Evolutionary conservation across 2,888 invertebrate genomes (phyloP), one percentile per base, ranked within the genome.

Genomic region (Augochlorella aurata): DNA sequence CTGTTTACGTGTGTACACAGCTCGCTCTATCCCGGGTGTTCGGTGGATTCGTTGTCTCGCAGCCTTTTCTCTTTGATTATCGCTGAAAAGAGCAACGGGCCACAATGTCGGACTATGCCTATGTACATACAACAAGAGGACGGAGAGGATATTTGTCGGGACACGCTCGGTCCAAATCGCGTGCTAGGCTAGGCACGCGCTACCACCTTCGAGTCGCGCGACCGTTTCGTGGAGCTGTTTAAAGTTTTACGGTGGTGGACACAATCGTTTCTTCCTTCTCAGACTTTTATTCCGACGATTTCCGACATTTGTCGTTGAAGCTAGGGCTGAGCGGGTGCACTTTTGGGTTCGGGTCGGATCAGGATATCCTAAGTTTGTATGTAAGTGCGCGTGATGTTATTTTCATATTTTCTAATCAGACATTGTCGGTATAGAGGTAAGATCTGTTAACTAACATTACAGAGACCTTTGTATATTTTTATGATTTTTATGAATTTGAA

Each of bases 51-150:
- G 18, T 18, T 63, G 16, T 63, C 18, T 38, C 38, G 16, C 38
- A 38, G 63, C 63, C 10, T 8, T 63, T 8, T 38, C 10, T 24
- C 29, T 24, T 2, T 38, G 63, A 8, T 63, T 38, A 16, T 63
- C 29, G 9, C 18, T 58, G 58, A 24, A 24, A 24, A 24, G 24
- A 24, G 14, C 58, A 24, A 24, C 14, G 58, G 7, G 58, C 24
- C 58, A 24, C 7, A 58, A 58, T 16, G 58, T 24, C 58, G 24
- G 24, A 16, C 58, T 58, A 58, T 58, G 58, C 24, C 24, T 63
- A 63, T 63, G 61, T 63, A 63, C 38, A 18, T 63, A 38, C 61
- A 38, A 38, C 67, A 68, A 73, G 29, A 66, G 77, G 63, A 70
- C 63, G 70, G 61, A 63, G 38, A 63, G 63, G 70, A 63, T 63